phyloP scores from a whole-genome alignment of 2,113 vertebrate genomes.

The Mus pahari region DNA sequence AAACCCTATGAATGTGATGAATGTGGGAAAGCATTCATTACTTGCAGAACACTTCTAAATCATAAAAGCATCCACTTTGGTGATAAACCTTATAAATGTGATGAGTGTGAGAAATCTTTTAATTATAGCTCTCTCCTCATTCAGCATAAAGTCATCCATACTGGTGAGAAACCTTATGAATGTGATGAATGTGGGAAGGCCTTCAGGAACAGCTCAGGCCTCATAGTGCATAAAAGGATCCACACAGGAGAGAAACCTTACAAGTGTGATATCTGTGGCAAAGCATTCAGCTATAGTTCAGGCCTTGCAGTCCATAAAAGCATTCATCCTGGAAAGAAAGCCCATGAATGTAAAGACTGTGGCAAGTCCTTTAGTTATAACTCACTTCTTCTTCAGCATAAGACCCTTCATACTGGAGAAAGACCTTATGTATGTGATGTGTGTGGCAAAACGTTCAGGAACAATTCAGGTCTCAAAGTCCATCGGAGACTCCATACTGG shows the following conservation, averaged over 20 bases:
- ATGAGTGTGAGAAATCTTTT: constrained; percentile 89
- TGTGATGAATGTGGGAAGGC: constrained; percentile 78
- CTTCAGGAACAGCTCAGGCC: constrained; percentile 82
- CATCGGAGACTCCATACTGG: constrained; percentile 84
- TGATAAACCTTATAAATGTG: constrained; percentile 86
- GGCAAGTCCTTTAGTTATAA: constrained; percentile 82
- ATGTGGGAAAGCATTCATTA: constrained; percentile 84
- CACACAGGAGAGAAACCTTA: constrained; percentile 85
- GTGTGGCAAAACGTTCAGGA: constrained; percentile 85
- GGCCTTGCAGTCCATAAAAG: constrained; percentile 84
- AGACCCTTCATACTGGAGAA: constrained; percentile 82
- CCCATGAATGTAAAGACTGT: constrained; percentile 81
- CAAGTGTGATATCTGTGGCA: constrained; percentile 84
- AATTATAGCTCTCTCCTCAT: constrained; percentile 88
- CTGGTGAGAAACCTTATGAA: constrained; percentile 84
- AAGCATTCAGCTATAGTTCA: constrained; percentile 85
- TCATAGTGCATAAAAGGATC: constrained; percentile 80
- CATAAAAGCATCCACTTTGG: constrained; percentile 87
- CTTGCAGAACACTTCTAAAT: constrained; percentile 82
- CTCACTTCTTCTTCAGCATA: constrained; percentile 81
- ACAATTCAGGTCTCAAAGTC: constrained; percentile 81
- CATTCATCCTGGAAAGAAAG: constrained; percentile 83
- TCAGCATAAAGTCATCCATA: constrained; percentile 89
- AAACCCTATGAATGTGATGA: constrained; percentile 84
- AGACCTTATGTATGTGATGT: constrained; percentile 81